These are phyloP conservation scores for Drosophila prosaltans DNA, from an alignment of 1,140 invertebrate genomes.

Conservation along the genomic window DNA sequence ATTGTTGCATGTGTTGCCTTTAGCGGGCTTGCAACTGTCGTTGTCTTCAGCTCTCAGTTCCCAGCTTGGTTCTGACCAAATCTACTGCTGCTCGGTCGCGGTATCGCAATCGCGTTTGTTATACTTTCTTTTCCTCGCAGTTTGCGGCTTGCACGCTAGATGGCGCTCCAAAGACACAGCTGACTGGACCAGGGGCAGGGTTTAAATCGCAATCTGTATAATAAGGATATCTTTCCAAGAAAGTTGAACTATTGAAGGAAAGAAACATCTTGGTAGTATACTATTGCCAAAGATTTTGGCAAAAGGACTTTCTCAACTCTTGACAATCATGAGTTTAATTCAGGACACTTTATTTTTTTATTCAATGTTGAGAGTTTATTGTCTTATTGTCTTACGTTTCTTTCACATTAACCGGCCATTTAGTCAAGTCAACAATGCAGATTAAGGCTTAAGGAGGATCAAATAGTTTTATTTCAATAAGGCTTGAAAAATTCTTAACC, in stretches of 20 bases:
- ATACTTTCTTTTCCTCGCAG: neutral
- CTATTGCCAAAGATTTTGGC: too few relatives aligned
- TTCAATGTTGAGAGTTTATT: too few relatives aligned
- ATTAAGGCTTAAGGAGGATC: neutral
- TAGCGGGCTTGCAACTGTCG: conserved; percentile 70
- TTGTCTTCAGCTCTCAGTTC: conserved; percentile 70
- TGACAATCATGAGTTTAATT: too few relatives aligned
- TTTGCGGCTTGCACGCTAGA: conserved; percentile 34
- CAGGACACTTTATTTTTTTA: too few relatives aligned
- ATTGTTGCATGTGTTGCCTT: conserved; percentile 78
- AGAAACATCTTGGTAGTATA: too few relatives aligned
- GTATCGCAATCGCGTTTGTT: conserved; percentile 45
- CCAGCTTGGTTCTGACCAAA: conserved; percentile 69
- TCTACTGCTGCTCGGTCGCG: conserved; percentile 67
- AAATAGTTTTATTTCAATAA: neutral
- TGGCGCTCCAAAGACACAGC: conserved; percentile 48
- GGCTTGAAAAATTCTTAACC: conserved; percentile 10
- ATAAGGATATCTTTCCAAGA: neutral
- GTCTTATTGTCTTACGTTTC: neutral
- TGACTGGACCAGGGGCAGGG: conserved; percentile 16
- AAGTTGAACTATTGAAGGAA: too few relatives aligned
- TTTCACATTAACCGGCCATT: neutral
- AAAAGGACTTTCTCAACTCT: too few relatives aligned
- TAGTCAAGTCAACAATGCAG: neutral
- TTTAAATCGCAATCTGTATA: conserved; percentile 25